Base-by-base conservation (phyloP, 2,888 invertebrate species). In the Lepidocyrtoides sp. region DNA sequence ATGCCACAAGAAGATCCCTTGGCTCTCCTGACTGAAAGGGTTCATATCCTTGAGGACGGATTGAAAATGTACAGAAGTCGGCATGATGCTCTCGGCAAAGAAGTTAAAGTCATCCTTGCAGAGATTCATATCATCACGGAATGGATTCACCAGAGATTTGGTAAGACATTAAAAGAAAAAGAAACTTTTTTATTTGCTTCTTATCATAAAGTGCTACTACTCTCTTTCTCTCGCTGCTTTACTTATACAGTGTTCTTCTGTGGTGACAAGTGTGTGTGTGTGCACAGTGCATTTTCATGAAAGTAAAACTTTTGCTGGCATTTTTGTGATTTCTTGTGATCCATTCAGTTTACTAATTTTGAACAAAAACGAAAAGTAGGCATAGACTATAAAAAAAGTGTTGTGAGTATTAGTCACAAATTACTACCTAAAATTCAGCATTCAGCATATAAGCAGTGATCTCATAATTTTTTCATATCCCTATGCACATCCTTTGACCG, bases 91-190 rank as follows among this genome's bases (percentile, higher is more conserved):
- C 7, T 91, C 10, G 81, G 89, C 29, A 91, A 92, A 29, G 92
- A 93, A 36, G 81, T 92, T n/a, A 93, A 93, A 83, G 77, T 93
- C 23, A 57, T 92, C 26, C 79, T 93, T 0, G 91, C 92, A 14
- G 93, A 93, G 60, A 91, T 93, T 85, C 85, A 92, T 69, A 91
- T 92, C 5, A 92, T 93, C 72, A 92, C 89, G 1, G 92, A 92
- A 63, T 93, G 93, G 93, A 92, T 93, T 69, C 89, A 91, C 54
- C 66, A 91, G 66, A 92, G 88, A 79, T 93, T 93, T 66, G 92
- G 93, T 93, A 91, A 91, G 85, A 26, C 29, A 48, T 63, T 26
- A 66, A 54, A 41, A 57, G 32, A 41, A 41, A 36, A 26, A 83
- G 36, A 36, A 8, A 3, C 3, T 14, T 48, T 69, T 20, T 69